Base-by-base conservation (phyloP, 2,113 vertebrate genomes). In the Caranx ignobilis region DNA sequence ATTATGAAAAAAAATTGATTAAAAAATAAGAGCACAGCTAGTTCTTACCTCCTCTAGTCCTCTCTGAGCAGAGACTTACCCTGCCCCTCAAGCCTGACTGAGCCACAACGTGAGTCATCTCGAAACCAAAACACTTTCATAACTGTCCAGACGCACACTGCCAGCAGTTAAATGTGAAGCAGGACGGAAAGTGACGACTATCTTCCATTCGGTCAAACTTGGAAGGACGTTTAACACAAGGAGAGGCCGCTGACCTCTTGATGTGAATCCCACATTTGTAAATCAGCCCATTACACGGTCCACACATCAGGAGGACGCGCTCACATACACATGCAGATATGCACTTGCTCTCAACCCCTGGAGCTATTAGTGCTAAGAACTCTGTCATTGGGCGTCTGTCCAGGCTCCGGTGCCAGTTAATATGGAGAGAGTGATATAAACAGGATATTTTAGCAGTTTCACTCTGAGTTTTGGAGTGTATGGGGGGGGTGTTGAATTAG, bases 201-300 rank as follows among this genome's bases (percentile, higher is more conserved):
- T 84, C 86, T 91, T 93, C 92, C 90, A 87, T 87, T 87, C 13
- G 37, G 75, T 87, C 75, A 82, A 87, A 71, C 80, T 82, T 87
- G 81, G 82, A 90, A 67, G 65, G 65, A 70, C 43, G 41, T 83
- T 90, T 80, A 86, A 83, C 71, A 55, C 18, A 18, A 67, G 50
- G 74, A 63, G 83, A 81, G 85, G 78, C 41, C 52, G 26, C 72
- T 69, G 85, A 91, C 81, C 83, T 80, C 68, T 76, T 48, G 74
- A 84, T 39, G 56, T 1, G 13, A 65, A 56, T 75, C 75, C 64
- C 55, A 71, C 81, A 82, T 90, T 78, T 78, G 63, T 67, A 77
- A 59, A 84, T 56, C 63, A 47, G 34, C 71, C 71, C 8, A 4
- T 75, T 60, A 31, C 41, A 61, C 32, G 15, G 60, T 45, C 73